Base-by-base conservation (phyloP, 2,113 vertebrate species). In the Cebus imitator region DNA sequence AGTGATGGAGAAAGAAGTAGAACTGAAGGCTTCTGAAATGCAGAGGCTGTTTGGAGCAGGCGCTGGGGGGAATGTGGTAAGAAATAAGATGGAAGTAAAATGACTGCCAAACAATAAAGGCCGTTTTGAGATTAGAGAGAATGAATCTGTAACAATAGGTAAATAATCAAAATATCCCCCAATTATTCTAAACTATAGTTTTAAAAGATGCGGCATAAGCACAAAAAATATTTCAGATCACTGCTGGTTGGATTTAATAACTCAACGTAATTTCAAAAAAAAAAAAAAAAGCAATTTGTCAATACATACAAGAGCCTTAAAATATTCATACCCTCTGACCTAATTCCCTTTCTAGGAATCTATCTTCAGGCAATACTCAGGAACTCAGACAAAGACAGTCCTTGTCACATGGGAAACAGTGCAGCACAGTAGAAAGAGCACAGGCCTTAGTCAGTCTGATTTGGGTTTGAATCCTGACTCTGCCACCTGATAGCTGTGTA, bases 121-220 rank as follows among this genome's bases (percentile, higher is more conserved):
- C 27, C 52, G 90, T 68, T 64, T 68, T 68, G 75, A 93, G 45
- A 87, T n/a, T 2, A 76, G n/a, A 85, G 16, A 93, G 48, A 72
- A 84, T 70, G 25, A 87, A 64, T 78, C 55, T 58, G 75, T 45
- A 73, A 21, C 6, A 32, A 87, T 14, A 91, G 78, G 48, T 80
- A 50, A 37, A 40, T 18, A 32, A 58, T 80, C 50, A 93, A 73
- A 94, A 86, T 25, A 88, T 23, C 10, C 72, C 75, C 50, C 85
- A 94, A 70, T 90, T 85, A 94, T 66, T 68, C 91, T 68, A 94
- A 85, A 52, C 58, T 48, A 3, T 30, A 84, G 43, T 82, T 93
- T 92, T 13, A 78, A 81, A 91, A 84, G 58, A 95, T 68, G 55
- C 14, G 86, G 84, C 5, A 64, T 48, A 87, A 73, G 45, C 25